Evolutionary conservation across 2,113 vertebrate genomes (phyloP).

Genomic region (Misgurnus mizolepis): DNA sequence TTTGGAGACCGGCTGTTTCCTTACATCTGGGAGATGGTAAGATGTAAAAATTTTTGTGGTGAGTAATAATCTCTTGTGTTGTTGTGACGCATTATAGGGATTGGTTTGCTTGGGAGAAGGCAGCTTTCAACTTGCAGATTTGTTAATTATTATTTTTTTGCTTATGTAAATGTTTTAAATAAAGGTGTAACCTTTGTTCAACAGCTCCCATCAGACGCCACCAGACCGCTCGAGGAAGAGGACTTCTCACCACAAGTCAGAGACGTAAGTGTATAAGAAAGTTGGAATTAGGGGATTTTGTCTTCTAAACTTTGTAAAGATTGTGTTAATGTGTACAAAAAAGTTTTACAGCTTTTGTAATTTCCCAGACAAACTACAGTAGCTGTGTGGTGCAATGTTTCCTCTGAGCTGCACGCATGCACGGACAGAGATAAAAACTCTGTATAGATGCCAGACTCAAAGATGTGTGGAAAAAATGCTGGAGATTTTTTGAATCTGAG

Average conservation of each 20-base stretch:
- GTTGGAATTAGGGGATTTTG: too few relatives aligned
- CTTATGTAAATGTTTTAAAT: neutral
- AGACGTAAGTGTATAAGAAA: conserved; percentile 80
- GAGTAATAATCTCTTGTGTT: conserved; percentile 24
- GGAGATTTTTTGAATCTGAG: neutral
- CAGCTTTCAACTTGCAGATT: neutral
- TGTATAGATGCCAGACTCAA: neutral
- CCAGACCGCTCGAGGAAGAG: conserved; percentile 83
- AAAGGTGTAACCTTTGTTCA: conserved; percentile 26
- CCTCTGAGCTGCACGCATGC: neutral
- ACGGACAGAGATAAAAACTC: neutral
- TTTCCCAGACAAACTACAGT: too few relatives aligned
- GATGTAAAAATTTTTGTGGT: conserved; percentile 47
- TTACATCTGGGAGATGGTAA: conserved; percentile 98
- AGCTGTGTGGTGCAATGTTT: too few relatives aligned
- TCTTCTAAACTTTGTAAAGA: too few relatives aligned
- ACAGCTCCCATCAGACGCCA: conserved; percentile 89
- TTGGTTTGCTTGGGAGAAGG: conserved; percentile 31
- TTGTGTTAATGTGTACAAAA: too few relatives aligned
- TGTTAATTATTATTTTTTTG: neutral
- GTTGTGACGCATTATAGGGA: neutral
- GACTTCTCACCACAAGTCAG: conserved; percentile 88
- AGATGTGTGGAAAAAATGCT: neutral
- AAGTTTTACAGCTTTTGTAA: neutral
- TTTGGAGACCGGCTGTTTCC: conserved; percentile 95